phyloP scores from a whole-genome alignment of 2,888 invertebrate genomes.

The Scaeva pyrastri region DNA sequence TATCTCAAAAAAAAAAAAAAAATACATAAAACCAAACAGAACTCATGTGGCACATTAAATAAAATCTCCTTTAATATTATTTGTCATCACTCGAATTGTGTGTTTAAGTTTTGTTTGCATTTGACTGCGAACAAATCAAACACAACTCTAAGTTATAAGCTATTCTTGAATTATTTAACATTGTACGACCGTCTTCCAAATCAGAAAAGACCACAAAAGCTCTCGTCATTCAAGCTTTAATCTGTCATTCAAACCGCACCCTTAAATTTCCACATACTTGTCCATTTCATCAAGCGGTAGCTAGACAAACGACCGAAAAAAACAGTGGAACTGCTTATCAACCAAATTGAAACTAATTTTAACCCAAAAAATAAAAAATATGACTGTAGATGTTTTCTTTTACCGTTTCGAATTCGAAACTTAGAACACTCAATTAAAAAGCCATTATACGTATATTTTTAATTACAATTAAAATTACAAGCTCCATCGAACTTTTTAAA shows the following conservation, averaged over 20 bases:
- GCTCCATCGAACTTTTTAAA: accelerated
- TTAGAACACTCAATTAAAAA: too few species aligned
- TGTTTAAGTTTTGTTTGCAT: background rate
- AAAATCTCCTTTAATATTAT: background rate
- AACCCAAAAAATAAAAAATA: background rate
- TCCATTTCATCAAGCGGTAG: slow-evolving; percentile 3
- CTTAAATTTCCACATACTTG: slow-evolving; percentile 4
- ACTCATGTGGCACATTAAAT: background rate
- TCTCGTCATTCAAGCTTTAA: slow-evolving; percentile 9
- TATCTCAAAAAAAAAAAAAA: too few species aligned
- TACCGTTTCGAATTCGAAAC: too few species aligned
- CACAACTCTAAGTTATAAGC: slow-evolving; percentile 13
- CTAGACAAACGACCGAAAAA: background rate
- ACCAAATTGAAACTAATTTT: background rate
- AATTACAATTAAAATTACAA: background rate
- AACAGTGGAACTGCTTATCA: background rate
- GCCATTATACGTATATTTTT: too few species aligned
- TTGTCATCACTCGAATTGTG: background rate
- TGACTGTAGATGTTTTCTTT: too few species aligned
- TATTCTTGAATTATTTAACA: slow-evolving; percentile 7
- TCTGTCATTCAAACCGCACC: slow-evolving; percentile 17
- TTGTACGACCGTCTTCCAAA: slow-evolving; percentile 7
- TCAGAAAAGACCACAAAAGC: slow-evolving; percentile 16
- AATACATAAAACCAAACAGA: background rate
- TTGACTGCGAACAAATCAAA: background rate